Evolutionary conservation across 1,140 invertebrate species (phyloP).

Genomic region (Plectrocnemia conspersa): DNA sequence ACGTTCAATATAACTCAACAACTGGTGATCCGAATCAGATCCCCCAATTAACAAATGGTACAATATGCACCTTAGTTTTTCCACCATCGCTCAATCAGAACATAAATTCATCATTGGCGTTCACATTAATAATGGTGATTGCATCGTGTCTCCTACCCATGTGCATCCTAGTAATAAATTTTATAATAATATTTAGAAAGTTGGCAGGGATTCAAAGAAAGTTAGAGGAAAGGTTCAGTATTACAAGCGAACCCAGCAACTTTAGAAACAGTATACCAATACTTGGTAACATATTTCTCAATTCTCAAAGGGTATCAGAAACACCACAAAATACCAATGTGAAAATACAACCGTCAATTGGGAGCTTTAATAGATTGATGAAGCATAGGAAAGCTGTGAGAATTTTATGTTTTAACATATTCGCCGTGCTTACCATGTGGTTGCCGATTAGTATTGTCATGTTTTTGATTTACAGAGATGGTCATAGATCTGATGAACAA

Average conservation of each 20-base stretch:
- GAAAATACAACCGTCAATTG: constrained; percentile 8
- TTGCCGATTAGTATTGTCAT: constrained; percentile 55
- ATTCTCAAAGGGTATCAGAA: constrained; percentile 3
- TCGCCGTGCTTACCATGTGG: constrained; percentile 58
- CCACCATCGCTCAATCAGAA: constrained; percentile 47
- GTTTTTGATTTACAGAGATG: constrained; percentile 56
- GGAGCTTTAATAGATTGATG: constrained; percentile 40
- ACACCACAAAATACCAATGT: constrained; percentile 8
- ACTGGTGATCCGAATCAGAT: background rate
- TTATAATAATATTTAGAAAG: constrained; percentile 56
- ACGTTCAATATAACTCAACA: constrained; percentile 28
- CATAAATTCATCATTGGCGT: constrained; percentile 51
- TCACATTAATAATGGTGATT: constrained; percentile 52
- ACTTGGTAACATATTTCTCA: constrained; percentile 17
- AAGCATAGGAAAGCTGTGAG: constrained; percentile 56
- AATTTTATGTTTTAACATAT: constrained; percentile 54
- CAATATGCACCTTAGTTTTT: constrained; percentile 56
- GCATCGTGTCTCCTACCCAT: constrained; percentile 55
- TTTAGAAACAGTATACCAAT: constrained; percentile 26
- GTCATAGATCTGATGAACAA: constrained; percentile 48
- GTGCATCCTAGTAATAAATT: constrained; percentile 54
- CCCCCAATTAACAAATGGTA: constrained; percentile 25
- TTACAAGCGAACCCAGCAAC: constrained; percentile 12
- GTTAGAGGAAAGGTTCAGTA: constrained; percentile 26
- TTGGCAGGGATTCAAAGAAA: constrained; percentile 24